Conservation (phyloP, 2,797 vertebrate species). For the Galago senegalensis region DNA sequence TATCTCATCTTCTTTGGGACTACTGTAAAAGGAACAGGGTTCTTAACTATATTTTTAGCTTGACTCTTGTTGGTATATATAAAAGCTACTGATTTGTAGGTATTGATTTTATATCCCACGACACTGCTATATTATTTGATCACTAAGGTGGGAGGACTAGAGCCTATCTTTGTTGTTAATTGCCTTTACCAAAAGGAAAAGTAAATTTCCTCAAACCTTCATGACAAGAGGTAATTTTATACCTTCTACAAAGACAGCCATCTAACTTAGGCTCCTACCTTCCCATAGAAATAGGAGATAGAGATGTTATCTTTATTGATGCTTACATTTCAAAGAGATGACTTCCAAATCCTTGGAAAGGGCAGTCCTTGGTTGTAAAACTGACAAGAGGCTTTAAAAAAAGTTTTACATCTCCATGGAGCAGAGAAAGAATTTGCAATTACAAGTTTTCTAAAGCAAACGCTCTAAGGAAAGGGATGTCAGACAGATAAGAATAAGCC, state of each 20-base stretch:
- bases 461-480: not conserved
- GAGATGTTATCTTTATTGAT: not conserved
- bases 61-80: too few species aligned
- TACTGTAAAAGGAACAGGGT: too few species aligned
- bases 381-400: not conserved
- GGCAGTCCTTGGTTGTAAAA: not conserved
- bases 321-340: not conserved
- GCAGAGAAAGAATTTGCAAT: conserved; percentile 12
- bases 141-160: too few species aligned
- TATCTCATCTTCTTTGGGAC: too few species aligned
- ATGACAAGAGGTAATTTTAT: not conserved
- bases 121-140: too few species aligned
- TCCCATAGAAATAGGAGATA: not conserved
- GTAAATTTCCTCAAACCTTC: not conserved
- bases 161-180: not conserved
- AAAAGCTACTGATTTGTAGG: too few species aligned
- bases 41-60: too few species aligned
- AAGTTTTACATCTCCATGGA: conserved; percentile 18
- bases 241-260: not conserved
- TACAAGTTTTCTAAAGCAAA: not conserved
- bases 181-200: not conserved
- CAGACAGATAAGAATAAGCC: not conserved
- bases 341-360: not conserved
- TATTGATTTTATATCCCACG: too few species aligned
- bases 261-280: not conserved